A percentile compares a stretch with the other conserved stretches of the same genome.
Conservation (phyloP, 1,140 invertebrate genomes). For the Papilio polytes region DNA sequence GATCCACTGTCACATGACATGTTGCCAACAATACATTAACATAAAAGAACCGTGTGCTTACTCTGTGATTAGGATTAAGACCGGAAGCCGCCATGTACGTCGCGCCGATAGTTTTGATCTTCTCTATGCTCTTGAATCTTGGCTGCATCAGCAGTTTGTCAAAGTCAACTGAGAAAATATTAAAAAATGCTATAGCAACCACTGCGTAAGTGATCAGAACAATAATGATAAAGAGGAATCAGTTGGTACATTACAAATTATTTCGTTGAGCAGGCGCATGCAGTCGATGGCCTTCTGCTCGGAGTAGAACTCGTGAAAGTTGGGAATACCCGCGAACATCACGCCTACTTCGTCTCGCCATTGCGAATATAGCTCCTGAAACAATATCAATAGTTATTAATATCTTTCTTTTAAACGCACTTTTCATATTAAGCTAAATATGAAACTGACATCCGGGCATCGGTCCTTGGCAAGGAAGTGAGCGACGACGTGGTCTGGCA, state of each 20-base stretch:
- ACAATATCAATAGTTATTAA: slow-evolving; percentile 31
- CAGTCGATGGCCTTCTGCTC: slow-evolving; percentile 99
- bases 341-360: slow-evolving; percentile 96
- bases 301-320: slow-evolving; percentile 99
- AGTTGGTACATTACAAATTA: slow-evolving; percentile 90
- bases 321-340: slow-evolving; percentile 99
- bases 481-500: slow-evolving; percentile 98
- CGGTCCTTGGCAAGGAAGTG: slow-evolving; percentile 92
- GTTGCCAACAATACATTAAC: slow-evolving; percentile 16
- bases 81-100: slow-evolving; percentile 99
- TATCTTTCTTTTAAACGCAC: not conserved
- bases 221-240: not conserved
- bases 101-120: slow-evolving; percentile 98
- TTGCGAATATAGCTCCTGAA: slow-evolving; percentile 97
- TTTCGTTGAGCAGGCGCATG: slow-evolving; percentile 98
- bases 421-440: not conserved
- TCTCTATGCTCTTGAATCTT: slow-evolving; percentile 96
- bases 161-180: slow-evolving; percentile 89
- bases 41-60: slow-evolving; percentile 51
- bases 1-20: not conserved
- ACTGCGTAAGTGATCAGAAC: not conserved
- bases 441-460: slow-evolving; percentile 87
- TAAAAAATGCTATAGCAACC: not conserved
- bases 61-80: slow-evolving; percentile 91
- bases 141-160: slow-evolving; percentile 96